Evolutionary conservation across 2,888 invertebrate genomes (phyloP), one percentile per base, ranked within the genome.

Genomic region (Pomacea canaliculata): DNA sequence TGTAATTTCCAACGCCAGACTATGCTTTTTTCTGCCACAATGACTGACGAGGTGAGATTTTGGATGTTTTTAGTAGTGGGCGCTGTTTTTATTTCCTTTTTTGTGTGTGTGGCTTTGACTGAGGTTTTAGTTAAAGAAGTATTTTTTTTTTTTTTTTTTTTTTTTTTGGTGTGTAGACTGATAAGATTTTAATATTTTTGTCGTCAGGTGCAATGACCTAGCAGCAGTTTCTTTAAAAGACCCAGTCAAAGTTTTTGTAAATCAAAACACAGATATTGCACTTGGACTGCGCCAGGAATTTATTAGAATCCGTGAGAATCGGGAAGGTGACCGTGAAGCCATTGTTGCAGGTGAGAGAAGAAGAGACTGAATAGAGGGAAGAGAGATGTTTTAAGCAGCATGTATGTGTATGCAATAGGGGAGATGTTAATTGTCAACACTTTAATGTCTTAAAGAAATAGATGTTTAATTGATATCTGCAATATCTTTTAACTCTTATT

Each of bases 11-110:
- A 95, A 23, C 93, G 98, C 16, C 99, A 99, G 92, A 99, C 98
- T 0, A 96, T 99, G 94, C 92, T 99, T 77, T 99, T 99, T 92
- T 99, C 99, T 0, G 99, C 99, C 60, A 99, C 99, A 19, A 99
- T 99, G 98, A 97, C 97, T n/a, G 98, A 98, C 75, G 94, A 96
- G 91, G 98, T 98, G 78, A 80, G 81, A 37, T 19, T 70, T 67
- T 56, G 8, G 10, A 8, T 56, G 10, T 56, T 8, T 10, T 51
- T 56, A 13, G 8, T 56, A 56, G 8, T 56, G 37, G 37, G 8
- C 8, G 51, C 16, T 56, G 51, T 56, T 1, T 13, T 56, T 56
- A 56, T 13, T 56, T 13, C 10, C 16, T 56, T 10, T 16, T 56
- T 56, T 2, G 4, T 56, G 16, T 4, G 1, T 56, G 4, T 56